Evolutionary conservation across 2,888 invertebrate genomes (phyloP).

Genomic region (Microdon myrmicae): DNA sequence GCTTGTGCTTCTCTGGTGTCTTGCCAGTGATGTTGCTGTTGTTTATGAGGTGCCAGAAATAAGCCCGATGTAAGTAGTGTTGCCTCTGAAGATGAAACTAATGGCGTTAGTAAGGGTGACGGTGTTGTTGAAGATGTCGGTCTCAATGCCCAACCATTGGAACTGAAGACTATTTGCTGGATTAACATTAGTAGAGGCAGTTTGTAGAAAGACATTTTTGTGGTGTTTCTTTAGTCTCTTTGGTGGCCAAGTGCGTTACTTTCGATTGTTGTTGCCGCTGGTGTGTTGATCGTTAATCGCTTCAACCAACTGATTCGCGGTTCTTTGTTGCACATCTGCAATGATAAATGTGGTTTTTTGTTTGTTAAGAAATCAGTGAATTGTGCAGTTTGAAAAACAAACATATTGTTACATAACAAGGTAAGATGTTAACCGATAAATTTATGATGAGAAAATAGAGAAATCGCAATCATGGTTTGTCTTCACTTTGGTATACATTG

Average conservation of each 20-base stretch:
- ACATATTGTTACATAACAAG: too few species aligned
- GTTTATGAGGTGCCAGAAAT: constrained; percentile 37
- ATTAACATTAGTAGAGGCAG: constrained; percentile 58
- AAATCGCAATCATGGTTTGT: too few species aligned
- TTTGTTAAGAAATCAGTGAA: constrained; percentile 12
- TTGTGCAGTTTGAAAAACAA: too few species aligned
- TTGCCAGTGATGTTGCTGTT: constrained; percentile 6
- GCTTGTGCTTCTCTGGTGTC: constrained; percentile 21
- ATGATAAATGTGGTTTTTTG: constrained; percentile 12
- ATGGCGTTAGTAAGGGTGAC: constrained; percentile 49
- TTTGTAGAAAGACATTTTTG: constrained; percentile 60
- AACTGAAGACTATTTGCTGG: constrained; percentile 59
- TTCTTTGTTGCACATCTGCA: constrained; percentile 48
- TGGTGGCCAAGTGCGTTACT: constrained; percentile 4
- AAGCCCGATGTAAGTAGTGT: constrained; percentile 54
- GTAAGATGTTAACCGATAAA: too few species aligned
- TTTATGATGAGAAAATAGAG: too few species aligned
- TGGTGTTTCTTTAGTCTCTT: constrained; percentile 44
- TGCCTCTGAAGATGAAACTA: constrained; percentile 57
- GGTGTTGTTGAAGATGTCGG: constrained; percentile 50
- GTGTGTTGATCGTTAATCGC: constrained; percentile 31
- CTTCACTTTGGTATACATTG: too few species aligned
- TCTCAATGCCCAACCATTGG: constrained; percentile 62
- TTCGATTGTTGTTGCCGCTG: constrained; percentile 9
- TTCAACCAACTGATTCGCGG: constrained; percentile 13